phyloP scores from a whole-genome alignment of 2,113 vertebrate species.

The Solea senegalensis region DNA sequence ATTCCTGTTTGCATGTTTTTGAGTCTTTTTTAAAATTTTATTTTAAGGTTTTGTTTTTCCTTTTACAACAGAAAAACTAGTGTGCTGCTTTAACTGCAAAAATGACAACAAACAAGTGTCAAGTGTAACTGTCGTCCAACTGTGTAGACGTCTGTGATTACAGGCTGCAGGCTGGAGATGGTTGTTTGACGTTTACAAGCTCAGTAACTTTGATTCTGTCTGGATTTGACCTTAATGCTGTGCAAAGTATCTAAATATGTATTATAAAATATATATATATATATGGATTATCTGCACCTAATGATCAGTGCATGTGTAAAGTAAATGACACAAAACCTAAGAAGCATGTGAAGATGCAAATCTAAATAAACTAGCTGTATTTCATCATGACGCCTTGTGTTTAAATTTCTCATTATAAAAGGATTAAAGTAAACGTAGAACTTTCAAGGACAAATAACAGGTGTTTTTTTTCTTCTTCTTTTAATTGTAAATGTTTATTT shows the following conservation, averaged over 20 bases:
- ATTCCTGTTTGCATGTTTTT: constrained; percentile 24
- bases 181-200: neutral
- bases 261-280: too few species aligned
- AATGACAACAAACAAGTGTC: neutral
- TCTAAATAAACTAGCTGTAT: neutral
- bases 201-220: neutral
- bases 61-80: constrained; percentile 7
- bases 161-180: neutral
- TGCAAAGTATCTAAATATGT: neutral
- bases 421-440: neutral
- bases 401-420: neutral
- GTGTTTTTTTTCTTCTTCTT: neutral
- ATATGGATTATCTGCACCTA: neutral
- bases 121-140: neutral
- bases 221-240: constrained; percentile 26
- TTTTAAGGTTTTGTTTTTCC: neutral
- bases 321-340: neutral
- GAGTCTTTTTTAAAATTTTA: neutral
- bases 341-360: neutral
- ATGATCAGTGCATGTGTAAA: neutral
- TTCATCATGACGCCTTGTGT: neutral
- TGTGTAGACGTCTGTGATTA: constrained; percentile 1
- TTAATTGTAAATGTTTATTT: neutral
- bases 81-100: neutral
- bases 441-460: neutral